A percentile compares a stretch with the other conserved stretches of the same genome.
phyloP scores from a whole-genome alignment of 2,797 vertebrate genomes.

The Acanthopagrus latus region DNA sequence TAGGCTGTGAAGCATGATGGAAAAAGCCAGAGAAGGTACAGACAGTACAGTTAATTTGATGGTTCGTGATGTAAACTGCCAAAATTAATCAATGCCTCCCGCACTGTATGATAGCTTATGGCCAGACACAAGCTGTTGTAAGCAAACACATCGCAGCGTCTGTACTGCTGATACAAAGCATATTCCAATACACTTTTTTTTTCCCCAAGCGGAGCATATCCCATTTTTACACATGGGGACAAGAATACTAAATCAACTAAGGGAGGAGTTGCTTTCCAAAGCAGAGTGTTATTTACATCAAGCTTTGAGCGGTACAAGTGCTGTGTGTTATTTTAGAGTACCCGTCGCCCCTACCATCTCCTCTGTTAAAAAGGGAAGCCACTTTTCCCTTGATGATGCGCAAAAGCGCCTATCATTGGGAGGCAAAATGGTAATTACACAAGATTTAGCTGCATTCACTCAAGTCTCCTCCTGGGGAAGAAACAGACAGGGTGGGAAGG shows the following conservation, averaged over 20 bases:
- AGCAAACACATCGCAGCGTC: conserved; percentile 46
- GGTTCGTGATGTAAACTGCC: conserved; percentile 36
- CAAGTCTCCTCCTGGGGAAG: conserved; percentile 57
- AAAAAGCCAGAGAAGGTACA: conserved; percentile 31
- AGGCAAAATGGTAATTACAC: conserved; percentile 76
- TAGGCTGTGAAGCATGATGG: neutral
- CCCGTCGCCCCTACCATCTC: conserved; percentile 30
- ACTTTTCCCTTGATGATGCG: conserved; percentile 66
- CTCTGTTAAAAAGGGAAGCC: conserved; percentile 58
- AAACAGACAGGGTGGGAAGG: conserved; percentile 35
- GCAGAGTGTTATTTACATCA: conserved; percentile 74
- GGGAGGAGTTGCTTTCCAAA: conserved; percentile 66
- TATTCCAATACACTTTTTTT: conserved; percentile 39
- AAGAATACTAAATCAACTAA: conserved; percentile 74
- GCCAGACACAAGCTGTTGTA: conserved; percentile 42
- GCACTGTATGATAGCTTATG: conserved; percentile 23
- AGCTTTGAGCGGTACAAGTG: conserved; percentile 56
- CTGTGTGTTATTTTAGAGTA: conserved; percentile 55
- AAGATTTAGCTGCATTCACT: conserved; percentile 72
- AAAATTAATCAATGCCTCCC: conserved; percentile 36
- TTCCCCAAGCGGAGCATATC: conserved; percentile 59
- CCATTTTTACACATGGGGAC: conserved; percentile 66
- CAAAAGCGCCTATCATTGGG: conserved; percentile 66
- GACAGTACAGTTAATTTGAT: conserved; percentile 29
- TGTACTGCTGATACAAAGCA: conserved; percentile 56